Percentiles rank a stretch among this genome's conserved stretches.
These are phyloP conservation scores for Hypomecis atomaria DNA, from an alignment of 2,888 invertebrate species.

Conservation along the genomic window DNA sequence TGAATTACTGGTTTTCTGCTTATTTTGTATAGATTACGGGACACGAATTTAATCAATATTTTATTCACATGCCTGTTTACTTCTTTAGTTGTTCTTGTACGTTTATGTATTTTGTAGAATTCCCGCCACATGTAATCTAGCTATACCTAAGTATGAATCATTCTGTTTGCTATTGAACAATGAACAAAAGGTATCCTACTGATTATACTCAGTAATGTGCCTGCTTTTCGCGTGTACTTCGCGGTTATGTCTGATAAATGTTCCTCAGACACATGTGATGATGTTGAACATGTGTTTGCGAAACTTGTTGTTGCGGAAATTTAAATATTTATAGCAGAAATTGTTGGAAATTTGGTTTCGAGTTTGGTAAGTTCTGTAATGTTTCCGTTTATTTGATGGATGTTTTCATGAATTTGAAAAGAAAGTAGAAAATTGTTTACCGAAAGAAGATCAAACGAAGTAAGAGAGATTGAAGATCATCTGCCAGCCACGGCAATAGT, in stretches of 20 bases:
- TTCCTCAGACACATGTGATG: constrained; percentile 32
- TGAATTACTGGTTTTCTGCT: too few relatives aligned
- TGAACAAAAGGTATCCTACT: neutral
- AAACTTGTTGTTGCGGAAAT: constrained; percentile 35
- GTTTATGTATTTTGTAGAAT: too few relatives aligned
- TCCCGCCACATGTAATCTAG: too few relatives aligned
- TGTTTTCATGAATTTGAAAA: constrained; percentile 6
- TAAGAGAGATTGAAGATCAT: too few relatives aligned
- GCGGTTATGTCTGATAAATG: constrained; percentile 40
- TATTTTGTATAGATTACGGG: too few relatives aligned
- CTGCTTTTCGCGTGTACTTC: constrained; percentile 13
- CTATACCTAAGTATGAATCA: too few relatives aligned
- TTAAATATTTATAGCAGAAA: constrained; percentile 24
- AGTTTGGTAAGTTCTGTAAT: constrained; percentile 16
- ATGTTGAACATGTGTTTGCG: constrained; percentile 30
- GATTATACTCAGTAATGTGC: neutral
- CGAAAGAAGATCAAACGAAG: too few relatives aligned
- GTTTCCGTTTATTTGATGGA: neutral
- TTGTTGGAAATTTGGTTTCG: constrained; percentile 16
- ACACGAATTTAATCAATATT: too few relatives aligned
- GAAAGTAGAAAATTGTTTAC: neutral
- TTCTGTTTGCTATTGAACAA: too few relatives aligned
- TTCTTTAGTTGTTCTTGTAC: too few relatives aligned
- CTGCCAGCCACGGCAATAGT: too few relatives aligned
- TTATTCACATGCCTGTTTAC: too few relatives aligned